phyloP scores from a whole-genome alignment of 1,140 invertebrate species.

The Octopus sinensis region DNA sequence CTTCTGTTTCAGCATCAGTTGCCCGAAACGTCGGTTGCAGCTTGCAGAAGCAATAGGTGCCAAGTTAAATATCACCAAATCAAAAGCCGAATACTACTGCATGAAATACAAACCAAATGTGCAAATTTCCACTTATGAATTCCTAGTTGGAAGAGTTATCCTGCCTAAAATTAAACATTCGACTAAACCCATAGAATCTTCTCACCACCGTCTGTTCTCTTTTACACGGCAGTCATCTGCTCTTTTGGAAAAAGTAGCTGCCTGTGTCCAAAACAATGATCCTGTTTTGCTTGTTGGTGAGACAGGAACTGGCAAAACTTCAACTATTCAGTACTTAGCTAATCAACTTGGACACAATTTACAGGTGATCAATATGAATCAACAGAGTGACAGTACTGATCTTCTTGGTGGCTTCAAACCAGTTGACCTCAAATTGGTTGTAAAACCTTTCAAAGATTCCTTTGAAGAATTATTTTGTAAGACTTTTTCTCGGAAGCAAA shows the following conservation, averaged over 20 bases:
- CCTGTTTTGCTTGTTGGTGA: slow-evolving; percentile 94
- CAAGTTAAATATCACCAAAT: slow-evolving; percentile 78
- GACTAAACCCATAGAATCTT: slow-evolving; percentile 10
- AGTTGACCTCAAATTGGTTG: slow-evolving; percentile 81
- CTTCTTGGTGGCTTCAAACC: slow-evolving; percentile 96
- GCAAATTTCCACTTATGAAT: slow-evolving; percentile 55
- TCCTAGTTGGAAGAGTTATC: slow-evolving; percentile 62
- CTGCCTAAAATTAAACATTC: slow-evolving; percentile 45
- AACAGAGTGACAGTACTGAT: slow-evolving; percentile 95
- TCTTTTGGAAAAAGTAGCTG: slow-evolving; percentile 82
- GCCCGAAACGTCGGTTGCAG: slow-evolving; percentile 62
- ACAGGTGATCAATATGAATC: slow-evolving; percentile 98
- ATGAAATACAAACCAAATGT: slow-evolving; percentile 77
- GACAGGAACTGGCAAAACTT: slow-evolving; percentile 97
- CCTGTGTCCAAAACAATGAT: slow-evolving; percentile 78
- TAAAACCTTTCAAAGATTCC: slow-evolving; percentile 77
- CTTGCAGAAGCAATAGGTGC: slow-evolving; percentile 73
- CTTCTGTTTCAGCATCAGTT: slow-evolving; percentile 75
- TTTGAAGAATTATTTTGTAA: slow-evolving; percentile 80
- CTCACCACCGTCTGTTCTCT: slow-evolving; percentile 41
- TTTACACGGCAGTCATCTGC: slow-evolving; percentile 66
- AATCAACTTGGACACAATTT: slow-evolving; percentile 67
- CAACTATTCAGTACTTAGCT: slow-evolving; percentile 90
- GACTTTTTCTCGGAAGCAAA: slow-evolving; percentile 78
- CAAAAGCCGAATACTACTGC: slow-evolving; percentile 78